Evolutionary conservation across 2,888 invertebrate species (phyloP), one percentile per base, ranked within the genome.

Genomic region (Rhogogaster chlorosoma): DNA sequence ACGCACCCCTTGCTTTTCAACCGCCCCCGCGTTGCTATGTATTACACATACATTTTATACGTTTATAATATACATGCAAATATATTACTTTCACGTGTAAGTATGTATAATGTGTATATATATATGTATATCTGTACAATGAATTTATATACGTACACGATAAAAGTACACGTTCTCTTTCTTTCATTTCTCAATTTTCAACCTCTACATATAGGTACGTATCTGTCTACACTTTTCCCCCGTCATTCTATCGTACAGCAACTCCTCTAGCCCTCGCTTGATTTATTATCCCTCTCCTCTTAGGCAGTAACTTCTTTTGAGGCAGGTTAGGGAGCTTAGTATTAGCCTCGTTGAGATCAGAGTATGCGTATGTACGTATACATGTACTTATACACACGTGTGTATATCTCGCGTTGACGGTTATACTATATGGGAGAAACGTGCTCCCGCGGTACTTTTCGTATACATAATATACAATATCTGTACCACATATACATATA

Each of bases 311-410:
- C 88, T 88, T 90, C 88, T 61, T 89, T 90, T 90, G 91, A 89
- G 91, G 90, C 88, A 91, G 91, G 91, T 91, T 89, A 89, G 89
- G 89, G 89, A 85, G 87, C 87, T 89, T 88, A 88, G 86, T 87
- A 89, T 89, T 90, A 90, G 89, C 87, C 86, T 87, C 29, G 18
- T 86, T 80, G 67, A 84, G 70, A 84, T 29, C 15, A 29, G 77
- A 9, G 38, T 73, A 6, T 67, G 4, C 26, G 32, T 9, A 29
- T 9, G 32, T n/a, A n/a, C n/a, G 4, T n/a, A 7, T 71, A 67
- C 26, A 15, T 32, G 32, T 67, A 57, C 57, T 7, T n/a, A n/a
- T 53, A 53, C n/a, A n/a, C n/a, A n/a, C n/a, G n/a, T 53, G 4
- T 6, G 26, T 22, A 29, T 29, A 15, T 67, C 61, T 26, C 12